These are phyloP conservation scores for Chaetorhynchus papuensis DNA, from an alignment of 2,113 vertebrate species.

Conservation along the genomic window DNA sequence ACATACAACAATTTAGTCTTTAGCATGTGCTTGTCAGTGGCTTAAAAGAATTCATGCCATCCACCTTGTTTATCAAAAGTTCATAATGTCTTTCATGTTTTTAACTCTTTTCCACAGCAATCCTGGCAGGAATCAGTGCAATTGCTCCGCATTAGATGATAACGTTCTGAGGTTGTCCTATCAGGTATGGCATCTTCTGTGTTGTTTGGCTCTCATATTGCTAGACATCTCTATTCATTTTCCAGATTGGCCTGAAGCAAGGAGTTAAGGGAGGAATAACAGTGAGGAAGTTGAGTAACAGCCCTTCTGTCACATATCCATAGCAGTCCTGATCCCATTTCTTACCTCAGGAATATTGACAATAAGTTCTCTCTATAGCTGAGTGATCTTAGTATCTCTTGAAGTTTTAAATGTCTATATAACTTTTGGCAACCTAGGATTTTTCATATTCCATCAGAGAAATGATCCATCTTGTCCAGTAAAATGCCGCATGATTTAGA, in stretches of 20 bases:
- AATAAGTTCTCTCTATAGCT: not conserved
- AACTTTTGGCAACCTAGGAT: not conserved
- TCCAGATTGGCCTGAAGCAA: not conserved
- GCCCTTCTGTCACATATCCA: not conserved
- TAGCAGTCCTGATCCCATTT: not conserved
- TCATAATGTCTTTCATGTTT: not conserved
- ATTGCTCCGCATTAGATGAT: not conserved
- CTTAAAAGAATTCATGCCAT: not conserved
- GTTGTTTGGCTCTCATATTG: not conserved
- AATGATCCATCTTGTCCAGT: not conserved
- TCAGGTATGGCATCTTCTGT: slow-evolving; percentile 51
- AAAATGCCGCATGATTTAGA: not conserved
- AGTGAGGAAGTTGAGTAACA: not conserved
- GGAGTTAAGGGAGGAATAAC: not conserved
- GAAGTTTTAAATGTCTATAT: not conserved
- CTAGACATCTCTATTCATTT: not conserved
- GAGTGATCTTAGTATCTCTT: not conserved
- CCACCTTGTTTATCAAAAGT: not conserved
- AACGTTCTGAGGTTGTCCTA: slow-evolving; percentile 56
- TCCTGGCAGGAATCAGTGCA: not conserved
- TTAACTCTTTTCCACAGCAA: not conserved
- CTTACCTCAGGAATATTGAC: not conserved
- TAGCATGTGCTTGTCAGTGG: not conserved
- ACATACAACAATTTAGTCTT: not conserved
- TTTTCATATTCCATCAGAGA: not conserved